Evolutionary conservation across 2,113 vertebrate species (phyloP), one percentile per base, ranked within the genome.

Genomic region (Notarius quadriscutis): DNA sequence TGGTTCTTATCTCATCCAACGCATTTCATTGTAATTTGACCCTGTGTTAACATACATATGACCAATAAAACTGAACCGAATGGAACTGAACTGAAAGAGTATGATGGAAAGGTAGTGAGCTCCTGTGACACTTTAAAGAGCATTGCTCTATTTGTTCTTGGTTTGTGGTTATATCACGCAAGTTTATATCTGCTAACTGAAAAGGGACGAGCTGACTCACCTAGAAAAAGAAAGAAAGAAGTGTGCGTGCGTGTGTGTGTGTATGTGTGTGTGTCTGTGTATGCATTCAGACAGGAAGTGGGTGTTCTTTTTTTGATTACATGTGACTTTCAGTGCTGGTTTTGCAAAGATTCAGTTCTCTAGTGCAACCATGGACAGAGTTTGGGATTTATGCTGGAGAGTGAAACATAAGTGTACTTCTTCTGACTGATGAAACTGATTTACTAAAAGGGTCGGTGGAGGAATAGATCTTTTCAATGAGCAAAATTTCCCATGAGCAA

Each of bases 141-240:
- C 84, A 53, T 62, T 51, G 41, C 57, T 78, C 30, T 65, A 30
- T 86, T 85, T 57, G 57, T 71, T 57, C 41, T 75, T 83, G 41
- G 50, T n/a, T 67, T 41, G 53, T 48, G 67, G 48, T 71, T 65
- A 25, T 71, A 82, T 77, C 58, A 58, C 71, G 60, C 18, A 74
- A 71, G 30, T 83, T 69, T 72, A 82, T 58, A 86, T 88, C 41
- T 86, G 34, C 58, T 85, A 83, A 67, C 34, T 82, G 4, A 85
- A 86, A 85, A 84, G 34, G 75, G 75, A 58, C 25, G 58, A 41
- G 48, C 65, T 83, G 69, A 89, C 79, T 75, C 88, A 86, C 60
- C 50, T 53, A 55, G 22, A 63, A n/a, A 81, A 62, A 30, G 30
- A 30, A 30, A 30, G 30, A 30, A 30, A 30, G 30, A 30, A 30